Evolutionary conservation across 1,140 invertebrate species (phyloP), one percentile per base, ranked within the genome.

Genomic region (Drosophila repletoides): DNA sequence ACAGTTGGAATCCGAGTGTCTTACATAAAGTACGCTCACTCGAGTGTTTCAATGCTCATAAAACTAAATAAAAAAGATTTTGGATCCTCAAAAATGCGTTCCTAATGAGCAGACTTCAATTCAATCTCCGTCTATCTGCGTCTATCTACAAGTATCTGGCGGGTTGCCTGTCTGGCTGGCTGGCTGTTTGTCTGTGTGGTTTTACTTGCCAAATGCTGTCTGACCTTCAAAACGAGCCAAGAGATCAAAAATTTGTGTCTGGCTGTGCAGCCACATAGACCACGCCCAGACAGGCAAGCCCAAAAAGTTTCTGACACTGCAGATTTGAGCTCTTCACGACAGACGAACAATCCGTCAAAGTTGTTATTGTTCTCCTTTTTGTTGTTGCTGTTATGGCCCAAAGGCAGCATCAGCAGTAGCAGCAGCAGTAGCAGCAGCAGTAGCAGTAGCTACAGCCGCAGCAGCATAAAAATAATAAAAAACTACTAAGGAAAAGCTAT

Each of bases 331-430:
- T 71, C 65, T 60, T 59, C 61, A 68, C 53, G 61, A 72, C 61
- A 71, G 75, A 79, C 74, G 58, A 55, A 72, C 76, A 64, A 80
- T 81, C 76, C 72, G 81, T 81, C 76, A 81, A 81, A 72, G 52
- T 45, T 52, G 67, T 53, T 65, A 38, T 34, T 34, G 56, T 33
- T 46, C 48, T 33, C 36, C 40, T 19, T 48, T 24, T 17, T 38
- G 56, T 12, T 22, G 38, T 33, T 56, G 28, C 36, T 41, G 19
- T 33, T 41, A 40, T 52, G 53, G 56, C 63, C 56, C 41, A 56
- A 48, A 53, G 64, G 58, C 76, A 72, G 41, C 41, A 67, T 22
- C 34, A 28, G 21, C 12, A 33, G 19, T 6, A 40, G 26, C 38
- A 56, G 14, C 22, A 51, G 10, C 26, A 33, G 7, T 40, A 56